Evolutionary conservation across 2,113 vertebrate species (phyloP).

Genomic region (Cynopterus brachyotis): DNA sequence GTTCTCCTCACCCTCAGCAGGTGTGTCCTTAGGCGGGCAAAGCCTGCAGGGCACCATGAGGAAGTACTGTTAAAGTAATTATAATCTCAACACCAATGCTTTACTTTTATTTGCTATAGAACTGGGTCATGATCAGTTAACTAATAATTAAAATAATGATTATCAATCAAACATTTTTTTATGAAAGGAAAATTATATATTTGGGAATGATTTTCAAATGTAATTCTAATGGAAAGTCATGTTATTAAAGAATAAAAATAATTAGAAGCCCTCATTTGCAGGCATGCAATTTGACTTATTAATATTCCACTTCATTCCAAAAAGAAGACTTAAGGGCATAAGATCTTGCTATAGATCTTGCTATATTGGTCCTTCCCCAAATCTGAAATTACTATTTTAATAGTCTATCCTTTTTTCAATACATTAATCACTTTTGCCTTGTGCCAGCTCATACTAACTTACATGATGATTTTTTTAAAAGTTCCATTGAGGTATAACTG

Average conservation of each 20-base stretch:
- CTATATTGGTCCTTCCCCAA: not conserved
- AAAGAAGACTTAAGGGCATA: not conserved
- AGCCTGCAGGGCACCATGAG: not conserved
- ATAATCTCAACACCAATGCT: not conserved
- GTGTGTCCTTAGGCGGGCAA: too few relatives aligned
- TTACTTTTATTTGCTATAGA: not conserved
- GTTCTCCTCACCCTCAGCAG: not conserved
- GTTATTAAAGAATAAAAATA: not conserved
- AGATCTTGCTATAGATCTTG: too few relatives aligned
- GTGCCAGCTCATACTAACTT: not conserved
- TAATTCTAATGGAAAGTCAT: not conserved
- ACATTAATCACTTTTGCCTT: not conserved
- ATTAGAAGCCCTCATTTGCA: not conserved
- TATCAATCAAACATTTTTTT: not conserved
- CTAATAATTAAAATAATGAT: not conserved
- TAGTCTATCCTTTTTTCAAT: not conserved
- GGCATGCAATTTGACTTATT: not conserved
- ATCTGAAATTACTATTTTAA: not conserved
- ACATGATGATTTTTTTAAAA: not conserved
- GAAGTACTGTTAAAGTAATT: not conserved
- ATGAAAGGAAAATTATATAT: not conserved
- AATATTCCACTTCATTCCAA: not conserved
- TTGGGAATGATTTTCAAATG: not conserved
- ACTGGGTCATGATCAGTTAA: not conserved
- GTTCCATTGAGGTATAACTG: not conserved